These are phyloP conservation scores for Macaca fascicularis DNA, from an alignment of 2,113 vertebrate genomes.

Conservation along the genomic window T2T-MFA8v1.1 NC_088388.1:78186501-78187000, in stretches of 20 bases:
- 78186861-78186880: not conserved
- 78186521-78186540: not conserved
- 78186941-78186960: not conserved
- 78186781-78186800: not conserved
- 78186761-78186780: not conserved
- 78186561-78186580: not conserved
- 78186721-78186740: not conserved
- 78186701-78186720: not conserved
- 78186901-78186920: not conserved
- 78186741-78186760: not conserved
- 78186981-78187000: accelerated
- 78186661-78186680: not conserved
- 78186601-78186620: not conserved
- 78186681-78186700: not conserved
- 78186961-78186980: accelerated
- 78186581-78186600: not conserved
- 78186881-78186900: not conserved
- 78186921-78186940: not conserved
- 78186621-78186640: not conserved
- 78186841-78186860: not conserved
- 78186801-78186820: not conserved
- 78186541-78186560: not conserved
- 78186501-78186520: conserved; percentile 15
- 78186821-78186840: accelerated
- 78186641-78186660: not conserved